Percentiles rank a stretch among this genome's conserved stretches.
Conservation (phyloP, 1,140 invertebrate genomes). For the Episyrphus balteatus region DNA sequence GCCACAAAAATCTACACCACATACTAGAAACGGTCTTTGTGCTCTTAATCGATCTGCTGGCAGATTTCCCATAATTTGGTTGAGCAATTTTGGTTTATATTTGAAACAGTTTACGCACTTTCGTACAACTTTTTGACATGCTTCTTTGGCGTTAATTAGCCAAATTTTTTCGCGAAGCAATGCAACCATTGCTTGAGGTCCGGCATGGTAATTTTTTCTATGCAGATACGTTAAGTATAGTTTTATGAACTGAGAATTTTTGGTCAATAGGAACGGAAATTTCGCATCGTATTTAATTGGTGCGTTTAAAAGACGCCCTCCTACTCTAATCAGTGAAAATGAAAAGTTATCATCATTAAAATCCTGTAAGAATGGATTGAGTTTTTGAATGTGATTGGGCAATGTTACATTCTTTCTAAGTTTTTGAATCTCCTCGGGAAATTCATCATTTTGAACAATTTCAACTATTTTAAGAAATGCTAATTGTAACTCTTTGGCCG, state of each 20-base stretch:
- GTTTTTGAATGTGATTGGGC: too few species aligned
- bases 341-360: too few species aligned
- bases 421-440: background rate
- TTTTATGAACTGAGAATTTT: conserved; percentile 1
- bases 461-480: conserved; percentile 1
- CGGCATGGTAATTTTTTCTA: conserved; percentile 4
- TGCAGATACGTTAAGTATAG: conserved; percentile 3
- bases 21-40: conserved; percentile 2
- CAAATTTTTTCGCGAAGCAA: conserved; percentile 5
- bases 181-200: conserved; percentile 1
- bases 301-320: conserved; percentile 3
- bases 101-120: conserved; percentile 1
- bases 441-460: conserved; percentile 2
- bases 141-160: conserved; percentile 3
- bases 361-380: too few species aligned
- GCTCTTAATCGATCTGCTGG: conserved; percentile 1
- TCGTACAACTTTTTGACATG: conserved; percentile 1
- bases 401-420: too few species aligned
- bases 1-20: conserved; percentile 8
- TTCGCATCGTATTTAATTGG: conserved; percentile 3
- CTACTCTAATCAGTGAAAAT: conserved; percentile 2
- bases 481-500: background rate
- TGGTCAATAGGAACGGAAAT: conserved; percentile 3
- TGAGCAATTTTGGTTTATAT: conserved; percentile 5
- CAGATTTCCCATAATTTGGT: conserved; percentile 5